Percentiles rank a stretch among this genome's conserved stretches.
phyloP scores from a whole-genome alignment of 2,888 invertebrate species.

The Philopedon plagiatum region DNA sequence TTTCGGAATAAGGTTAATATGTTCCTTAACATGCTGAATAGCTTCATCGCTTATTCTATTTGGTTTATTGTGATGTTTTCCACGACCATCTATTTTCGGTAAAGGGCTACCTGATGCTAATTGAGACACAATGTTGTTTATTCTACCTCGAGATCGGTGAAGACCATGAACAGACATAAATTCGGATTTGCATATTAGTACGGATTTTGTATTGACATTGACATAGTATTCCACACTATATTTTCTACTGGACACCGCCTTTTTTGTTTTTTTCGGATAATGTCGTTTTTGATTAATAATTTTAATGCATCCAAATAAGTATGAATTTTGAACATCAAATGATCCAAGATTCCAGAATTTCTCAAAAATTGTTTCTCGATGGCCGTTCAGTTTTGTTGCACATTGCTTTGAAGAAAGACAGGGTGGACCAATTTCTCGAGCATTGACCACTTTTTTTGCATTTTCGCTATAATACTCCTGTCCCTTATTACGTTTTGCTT shows the following conservation, averaged over 20 bases:
- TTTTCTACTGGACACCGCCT: no score
- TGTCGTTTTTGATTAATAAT: conserved; percentile 5
- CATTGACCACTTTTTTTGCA: background rate
- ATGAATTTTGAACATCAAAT: conserved; percentile 13
- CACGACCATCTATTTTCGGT: conserved; percentile 28
- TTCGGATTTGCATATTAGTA: conserved; percentile 33
- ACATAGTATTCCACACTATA: no score
- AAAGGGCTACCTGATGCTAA: conserved; percentile 23
- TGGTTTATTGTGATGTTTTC: conserved; percentile 39
- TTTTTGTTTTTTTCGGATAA: conserved; percentile 9
- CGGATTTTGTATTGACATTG: background rate
- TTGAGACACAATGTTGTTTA: conserved; percentile 30
- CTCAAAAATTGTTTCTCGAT: background rate
- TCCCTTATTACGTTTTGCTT: conserved; percentile 8
- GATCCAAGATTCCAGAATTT: conserved; percentile 6
- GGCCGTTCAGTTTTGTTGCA: background rate
- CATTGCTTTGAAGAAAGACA: conserved; percentile 5
- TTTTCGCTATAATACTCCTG: background rate
- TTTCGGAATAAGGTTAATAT: conserved; percentile 44
- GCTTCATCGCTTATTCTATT: conserved; percentile 27
- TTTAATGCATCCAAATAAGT: background rate
- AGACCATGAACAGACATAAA: conserved; percentile 47
- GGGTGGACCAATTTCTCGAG: background rate
- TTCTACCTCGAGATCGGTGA: conserved; percentile 34
- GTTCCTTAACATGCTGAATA: conserved; percentile 32